Conservation (phyloP, 2,888 invertebrate genomes). For the Ectemnius cavifrons region DNA sequence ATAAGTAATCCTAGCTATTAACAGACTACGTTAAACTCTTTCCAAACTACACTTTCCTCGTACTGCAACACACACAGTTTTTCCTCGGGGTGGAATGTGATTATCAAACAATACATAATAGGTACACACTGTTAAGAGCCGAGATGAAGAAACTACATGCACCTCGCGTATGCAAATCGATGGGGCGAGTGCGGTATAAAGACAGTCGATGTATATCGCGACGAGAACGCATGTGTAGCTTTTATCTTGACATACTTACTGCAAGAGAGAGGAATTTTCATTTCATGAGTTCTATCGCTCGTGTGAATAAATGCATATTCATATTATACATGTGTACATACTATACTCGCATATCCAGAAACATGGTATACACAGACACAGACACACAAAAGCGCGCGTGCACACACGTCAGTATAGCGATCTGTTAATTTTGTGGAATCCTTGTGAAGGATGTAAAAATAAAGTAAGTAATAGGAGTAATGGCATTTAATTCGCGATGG, state of each 20-base stretch:
- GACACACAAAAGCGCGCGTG: conserved; percentile 28
- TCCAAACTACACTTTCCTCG: conserved; percentile 49
- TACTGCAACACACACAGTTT: conserved; percentile 41
- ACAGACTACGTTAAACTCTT: conserved; percentile 58
- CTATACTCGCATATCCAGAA: conserved; percentile 32
- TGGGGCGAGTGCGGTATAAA: conserved; percentile 23
- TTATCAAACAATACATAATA: conserved; percentile 29
- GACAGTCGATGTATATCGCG: conserved; percentile 35
- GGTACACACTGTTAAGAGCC: conserved; percentile 26
- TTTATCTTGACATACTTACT: conserved; percentile 58
- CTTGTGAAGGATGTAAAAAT: conserved; percentile 74
- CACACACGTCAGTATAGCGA: conserved; percentile 51
- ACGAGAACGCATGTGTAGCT: conserved; percentile 51
- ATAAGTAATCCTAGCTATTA: conserved; percentile 53
- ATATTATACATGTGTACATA: conserved; percentile 35
- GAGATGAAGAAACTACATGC: conserved; percentile 18
- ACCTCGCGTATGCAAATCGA: conserved; percentile 13
- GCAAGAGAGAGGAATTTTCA: conserved; percentile 36
- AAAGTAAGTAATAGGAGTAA: conserved; percentile 59
- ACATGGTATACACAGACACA: conserved; percentile 28
- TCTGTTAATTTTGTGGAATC: conserved; percentile 64
- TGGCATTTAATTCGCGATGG: conserved; percentile 63
- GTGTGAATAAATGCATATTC: conserved; percentile 40
- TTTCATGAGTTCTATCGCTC: conserved; percentile 45
- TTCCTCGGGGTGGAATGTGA: conserved; percentile 55